These are phyloP conservation scores for Chroicocephalus ridibundus DNA, from an alignment of 2,113 vertebrate species.

Conservation along the genomic window DNA sequence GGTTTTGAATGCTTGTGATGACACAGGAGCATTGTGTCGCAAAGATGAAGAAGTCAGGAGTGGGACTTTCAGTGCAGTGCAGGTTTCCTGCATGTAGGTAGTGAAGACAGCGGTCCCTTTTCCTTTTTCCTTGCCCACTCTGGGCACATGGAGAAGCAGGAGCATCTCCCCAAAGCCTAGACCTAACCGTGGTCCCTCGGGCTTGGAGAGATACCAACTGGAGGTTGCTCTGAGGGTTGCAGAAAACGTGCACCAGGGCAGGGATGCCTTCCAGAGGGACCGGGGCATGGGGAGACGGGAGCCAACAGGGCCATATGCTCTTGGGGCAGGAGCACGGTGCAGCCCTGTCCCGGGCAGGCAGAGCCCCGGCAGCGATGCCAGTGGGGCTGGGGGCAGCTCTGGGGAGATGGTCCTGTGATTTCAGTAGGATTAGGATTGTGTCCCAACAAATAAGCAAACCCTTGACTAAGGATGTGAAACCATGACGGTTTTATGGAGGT, in stretches of 20 bases:
- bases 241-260: background rate
- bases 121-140: background rate
- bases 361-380: rapidly evolving
- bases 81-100: background rate
- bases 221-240: background rate
- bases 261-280: no score
- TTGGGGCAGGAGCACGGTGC: rapidly evolving
- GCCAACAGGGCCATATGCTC: rapidly evolving
- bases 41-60: background rate
- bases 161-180: background rate
- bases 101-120: background rate
- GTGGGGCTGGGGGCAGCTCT: background rate
- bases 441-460: background rate
- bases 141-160: background rate
- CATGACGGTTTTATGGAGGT: background rate
- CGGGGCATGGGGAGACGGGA: rapidly evolving
- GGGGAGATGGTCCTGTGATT: background rate
- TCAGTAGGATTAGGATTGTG: background rate
- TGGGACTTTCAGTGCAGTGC: background rate
- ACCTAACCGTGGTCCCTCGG: background rate
- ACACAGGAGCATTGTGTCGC: background rate
- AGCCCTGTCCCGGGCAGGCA: background rate
- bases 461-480: background rate
- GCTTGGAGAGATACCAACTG: background rate
- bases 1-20: background rate